These are phyloP conservation scores for Drosophila bifasciata DNA, from an alignment of 1,140 invertebrate genomes.

Conservation along the genomic window DNA sequence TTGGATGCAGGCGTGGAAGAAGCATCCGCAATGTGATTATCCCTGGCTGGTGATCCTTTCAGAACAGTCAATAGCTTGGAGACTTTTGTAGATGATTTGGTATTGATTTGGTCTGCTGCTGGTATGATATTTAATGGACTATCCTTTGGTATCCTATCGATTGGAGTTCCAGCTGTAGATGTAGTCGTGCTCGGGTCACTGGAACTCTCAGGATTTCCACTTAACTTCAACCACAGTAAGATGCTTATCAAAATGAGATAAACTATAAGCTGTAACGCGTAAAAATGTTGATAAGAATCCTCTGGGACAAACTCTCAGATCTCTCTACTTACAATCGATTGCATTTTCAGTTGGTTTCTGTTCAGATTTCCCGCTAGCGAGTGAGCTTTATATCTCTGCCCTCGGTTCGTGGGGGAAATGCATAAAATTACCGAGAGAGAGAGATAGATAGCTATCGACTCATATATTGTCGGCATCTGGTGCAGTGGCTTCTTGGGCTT, in stretches of 20 bases:
- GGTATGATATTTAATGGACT: conserved; percentile 5
- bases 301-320: background rate
- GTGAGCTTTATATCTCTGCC: conserved; percentile 54
- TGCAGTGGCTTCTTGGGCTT: background rate
- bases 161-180: background rate
- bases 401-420: conserved; percentile 46
- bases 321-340: conserved; percentile 58
- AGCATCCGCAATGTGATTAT: background rate
- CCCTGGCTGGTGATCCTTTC: background rate
- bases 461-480: background rate
- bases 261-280: conserved; percentile 14
- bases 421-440: conserved; percentile 58
- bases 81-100: background rate
- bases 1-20: background rate
- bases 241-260: conserved; percentile 9
- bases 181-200: background rate
- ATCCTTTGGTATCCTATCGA: conserved; percentile 8
- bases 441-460: conserved; percentile 18
- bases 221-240: conserved; percentile 25
- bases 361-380: conserved; percentile 11
- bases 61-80: conserved; percentile 23
- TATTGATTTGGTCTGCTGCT: background rate
- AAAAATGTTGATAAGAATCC: background rate
- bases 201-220: background rate
- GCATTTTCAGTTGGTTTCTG: conserved; percentile 59